Conservation (phyloP, 2,113 vertebrate genomes). For the Puntigrus tetrazona region DNA sequence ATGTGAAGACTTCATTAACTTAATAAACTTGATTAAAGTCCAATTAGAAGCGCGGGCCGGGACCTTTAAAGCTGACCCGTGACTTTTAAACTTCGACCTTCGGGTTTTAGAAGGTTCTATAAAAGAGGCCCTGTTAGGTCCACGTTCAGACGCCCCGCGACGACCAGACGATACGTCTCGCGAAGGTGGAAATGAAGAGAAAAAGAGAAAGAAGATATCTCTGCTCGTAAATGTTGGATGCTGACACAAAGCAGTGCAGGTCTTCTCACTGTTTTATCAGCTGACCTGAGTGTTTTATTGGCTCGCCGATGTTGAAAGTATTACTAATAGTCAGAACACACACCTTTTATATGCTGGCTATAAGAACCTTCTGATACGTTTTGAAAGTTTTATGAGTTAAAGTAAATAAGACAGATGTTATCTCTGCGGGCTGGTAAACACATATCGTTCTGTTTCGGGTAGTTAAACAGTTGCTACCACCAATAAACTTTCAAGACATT, state of each 20-base stretch:
- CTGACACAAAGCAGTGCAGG: slow-evolving; percentile 28
- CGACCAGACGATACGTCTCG: slow-evolving; percentile 9
- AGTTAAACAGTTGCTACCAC: background rate
- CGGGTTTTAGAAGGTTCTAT: slow-evolving; percentile 62
- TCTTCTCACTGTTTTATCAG: background rate
- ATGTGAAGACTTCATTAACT: slow-evolving; percentile 64
- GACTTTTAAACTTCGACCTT: slow-evolving; percentile 66
- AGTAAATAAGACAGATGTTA: background rate
- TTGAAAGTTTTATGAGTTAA: slow-evolving; percentile 26
- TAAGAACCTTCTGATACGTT: background rate
- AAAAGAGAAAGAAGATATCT: slow-evolving; percentile 23
- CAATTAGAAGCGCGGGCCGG: slow-evolving; percentile 62
- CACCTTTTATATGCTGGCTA: background rate
- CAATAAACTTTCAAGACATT: background rate
- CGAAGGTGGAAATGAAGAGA: slow-evolving; percentile 36
- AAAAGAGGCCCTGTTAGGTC: slow-evolving; percentile 54
- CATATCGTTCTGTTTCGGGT: background rate
- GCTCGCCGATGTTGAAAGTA: background rate
- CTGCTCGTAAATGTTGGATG: slow-evolving; percentile 51
- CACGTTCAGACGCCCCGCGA: slow-evolving; percentile 31
- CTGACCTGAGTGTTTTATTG: slow-evolving; percentile 8
- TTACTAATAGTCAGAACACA: background rate
- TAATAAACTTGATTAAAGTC: slow-evolving; percentile 77
- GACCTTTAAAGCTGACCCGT: slow-evolving; percentile 55
- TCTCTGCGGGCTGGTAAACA: background rate